Base-by-base conservation (phyloP, 2,113 vertebrate species). In the Engraulis encrasicolus region DNA sequence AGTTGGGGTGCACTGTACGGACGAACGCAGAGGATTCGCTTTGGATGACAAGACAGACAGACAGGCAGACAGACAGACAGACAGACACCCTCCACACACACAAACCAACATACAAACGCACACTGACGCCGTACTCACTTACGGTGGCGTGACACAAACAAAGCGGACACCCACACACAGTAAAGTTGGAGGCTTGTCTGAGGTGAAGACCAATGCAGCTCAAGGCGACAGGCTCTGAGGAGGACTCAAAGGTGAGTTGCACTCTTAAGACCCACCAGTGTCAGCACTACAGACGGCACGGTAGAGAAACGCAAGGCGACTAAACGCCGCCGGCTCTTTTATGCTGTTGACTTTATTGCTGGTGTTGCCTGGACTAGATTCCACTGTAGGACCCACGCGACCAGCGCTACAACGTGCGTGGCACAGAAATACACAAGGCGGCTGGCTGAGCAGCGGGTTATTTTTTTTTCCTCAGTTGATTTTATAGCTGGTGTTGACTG, bases 161-260 rank as follows among this genome's bases (percentile, higher is more conserved):
- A 45, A 45, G 40, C 40, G 40, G 40, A 45, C 40, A 45, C 40
- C 74, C 82, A 82, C 71, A 77, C 71, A 19, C 58, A 6, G n/a
- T n/a, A n/a, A 19, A 66, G 4, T 45, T 2, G 34, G 27, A 74
- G 38, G 52, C 82, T 61, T 66, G n/a, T 66, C 23, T 74, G 54
- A 85, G 3, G 74, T 48, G 54, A 52, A 52, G 81, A 82, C 86
- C 17, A 83, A 87, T 87, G 86, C 71, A 85, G 86, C 86, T 86
- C 80, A 50, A 40, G 74, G 86, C 78, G 82, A 54, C 83, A 77
- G 40, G 40, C 34, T 23, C 54, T 40, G 74, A 61, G 78, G 81
- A 85, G 34, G 81, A 84, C 61, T 40, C 23, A 80, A 87, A 84
- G 88, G 88, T 87, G 86, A 89, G 88, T 84, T n/a, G n/a, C n/a